phyloP scores from a whole-genome alignment of 2,888 invertebrate species.

The Patella ulyssiponensis region DNA sequence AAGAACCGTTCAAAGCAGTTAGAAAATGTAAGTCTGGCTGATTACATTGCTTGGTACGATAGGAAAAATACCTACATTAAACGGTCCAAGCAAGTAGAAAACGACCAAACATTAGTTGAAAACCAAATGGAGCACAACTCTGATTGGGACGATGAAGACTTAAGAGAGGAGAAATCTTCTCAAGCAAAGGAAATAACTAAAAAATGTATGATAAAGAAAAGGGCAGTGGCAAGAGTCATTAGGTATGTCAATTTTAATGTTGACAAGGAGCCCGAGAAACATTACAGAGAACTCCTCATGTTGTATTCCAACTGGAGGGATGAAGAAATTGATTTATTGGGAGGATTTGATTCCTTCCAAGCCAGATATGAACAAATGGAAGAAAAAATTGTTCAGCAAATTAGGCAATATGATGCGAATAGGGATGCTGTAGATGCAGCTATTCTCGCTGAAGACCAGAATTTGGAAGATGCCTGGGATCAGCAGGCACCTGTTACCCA shows the following conservation, averaged over 20 bases:
- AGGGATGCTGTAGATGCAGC: constrained; percentile 32
- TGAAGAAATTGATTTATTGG: constrained; percentile 42
- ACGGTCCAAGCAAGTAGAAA: neutral
- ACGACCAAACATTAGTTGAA: too few relatives aligned
- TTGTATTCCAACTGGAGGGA: constrained; percentile 52
- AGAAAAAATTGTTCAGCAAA: constrained; percentile 22
- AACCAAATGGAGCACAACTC: neutral
- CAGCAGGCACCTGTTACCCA: constrained; percentile 29
- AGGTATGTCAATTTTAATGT: constrained; percentile 42
- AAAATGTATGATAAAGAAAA: constrained; percentile 16
- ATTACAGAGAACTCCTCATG: constrained; percentile 54
- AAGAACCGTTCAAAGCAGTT: constrained; percentile 32
- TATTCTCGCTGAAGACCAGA: constrained; percentile 23
- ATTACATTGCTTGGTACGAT: constrained; percentile 34
- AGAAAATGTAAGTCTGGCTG: constrained; percentile 33
- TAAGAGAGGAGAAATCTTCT: constrained; percentile 22
- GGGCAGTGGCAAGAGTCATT: constrained; percentile 24
- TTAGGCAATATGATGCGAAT: constrained; percentile 31
- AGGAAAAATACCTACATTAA: neutral
- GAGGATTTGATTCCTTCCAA: neutral
- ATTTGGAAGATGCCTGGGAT: constrained; percentile 33
- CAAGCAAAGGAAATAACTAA: constrained; percentile 26
- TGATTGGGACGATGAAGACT: constrained; percentile 24
- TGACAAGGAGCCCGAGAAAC: constrained; percentile 47
- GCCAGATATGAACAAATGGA: neutral